Percentiles rank a stretch among this genome's conserved stretches.
These are phyloP conservation scores for Neostethus bicornis DNA, from an alignment of 2,797 vertebrate species.

Conservation along the genomic window DNA sequence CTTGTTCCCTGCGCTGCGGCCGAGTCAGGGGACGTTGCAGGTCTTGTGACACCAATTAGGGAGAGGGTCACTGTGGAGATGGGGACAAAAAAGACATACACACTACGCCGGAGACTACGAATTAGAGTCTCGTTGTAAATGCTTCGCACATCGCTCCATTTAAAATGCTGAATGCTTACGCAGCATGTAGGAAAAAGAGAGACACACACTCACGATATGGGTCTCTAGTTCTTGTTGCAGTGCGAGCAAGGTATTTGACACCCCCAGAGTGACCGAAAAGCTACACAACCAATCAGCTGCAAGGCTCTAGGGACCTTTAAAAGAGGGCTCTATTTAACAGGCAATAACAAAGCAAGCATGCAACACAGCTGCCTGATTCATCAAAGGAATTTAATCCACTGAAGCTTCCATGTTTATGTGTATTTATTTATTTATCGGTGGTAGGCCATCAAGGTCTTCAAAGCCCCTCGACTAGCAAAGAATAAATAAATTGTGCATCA, in stretches of 20 bases:
- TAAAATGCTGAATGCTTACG: not conserved
- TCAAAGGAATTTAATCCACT: not conserved
- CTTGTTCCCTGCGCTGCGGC: slow-evolving; percentile 58
- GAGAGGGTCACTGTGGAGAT: slow-evolving; percentile 45
- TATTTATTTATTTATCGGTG: too few relatives aligned
- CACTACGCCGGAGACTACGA: slow-evolving; percentile 17
- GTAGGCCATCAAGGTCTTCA: too few relatives aligned
- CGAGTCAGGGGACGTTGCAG: slow-evolving; percentile 45
- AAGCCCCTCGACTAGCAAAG: too few relatives aligned
- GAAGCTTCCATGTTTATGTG: too few relatives aligned
- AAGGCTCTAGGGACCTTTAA: slow-evolving; percentile 25
- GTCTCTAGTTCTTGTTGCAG: slow-evolving; percentile 12
- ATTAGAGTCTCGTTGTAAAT: slow-evolving; percentile 10
- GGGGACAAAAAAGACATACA: slow-evolving; percentile 49
- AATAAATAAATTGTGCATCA: too few relatives aligned
- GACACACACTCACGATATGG: slow-evolving; percentile 6
- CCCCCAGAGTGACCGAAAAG: slow-evolving; percentile 32
- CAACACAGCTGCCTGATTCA: not conserved
- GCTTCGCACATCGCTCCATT: slow-evolving; percentile 3
- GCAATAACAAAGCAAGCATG: slow-evolving; percentile 27
- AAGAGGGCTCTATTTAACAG: slow-evolving; percentile 14
- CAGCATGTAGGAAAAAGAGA: not conserved
- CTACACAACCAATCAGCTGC: slow-evolving; percentile 27
- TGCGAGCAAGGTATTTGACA: slow-evolving; percentile 31
- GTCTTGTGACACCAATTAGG: slow-evolving; percentile 75